Conservation (phyloP, 2,113 vertebrate genomes). For the Rhadina sibilatrix region DNA sequence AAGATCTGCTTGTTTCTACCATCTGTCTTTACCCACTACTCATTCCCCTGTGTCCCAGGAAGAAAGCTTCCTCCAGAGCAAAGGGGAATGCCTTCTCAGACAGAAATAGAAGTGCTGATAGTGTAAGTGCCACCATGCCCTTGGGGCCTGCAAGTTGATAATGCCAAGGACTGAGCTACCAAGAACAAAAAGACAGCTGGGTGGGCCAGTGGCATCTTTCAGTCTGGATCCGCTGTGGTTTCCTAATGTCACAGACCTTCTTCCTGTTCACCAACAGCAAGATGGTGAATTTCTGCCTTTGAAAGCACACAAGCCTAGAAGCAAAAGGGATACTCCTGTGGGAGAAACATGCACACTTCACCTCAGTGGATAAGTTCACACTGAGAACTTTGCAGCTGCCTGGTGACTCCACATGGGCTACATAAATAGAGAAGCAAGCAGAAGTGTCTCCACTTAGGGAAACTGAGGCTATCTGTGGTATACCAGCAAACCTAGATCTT, state of each 20-base stretch:
- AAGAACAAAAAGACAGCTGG: background rate
- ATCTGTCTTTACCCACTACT: slow-evolving; percentile 2
- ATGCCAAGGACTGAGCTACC: background rate
- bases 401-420: background rate
- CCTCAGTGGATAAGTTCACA: background rate
- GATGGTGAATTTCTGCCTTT: background rate
- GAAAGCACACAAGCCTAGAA: background rate
- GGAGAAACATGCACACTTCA: background rate
- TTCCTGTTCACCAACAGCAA: background rate
- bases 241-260: background rate
- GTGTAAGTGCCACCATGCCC: background rate
- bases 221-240: background rate
- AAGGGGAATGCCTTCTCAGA: background rate
- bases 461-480: background rate
- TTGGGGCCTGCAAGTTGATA: background rate
- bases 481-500: background rate
- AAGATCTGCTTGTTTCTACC: background rate
- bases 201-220: background rate
- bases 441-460: background rate
- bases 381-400: background rate
- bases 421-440: background rate
- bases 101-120: background rate
- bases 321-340: background rate
- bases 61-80: background rate
- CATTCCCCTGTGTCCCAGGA: background rate